A percentile compares a stretch with the other conserved stretches of the same genome.
Evolutionary conservation across 2,113 vertebrate species (phyloP).

Genomic region (Thinocorus orbignyianus): DNA sequence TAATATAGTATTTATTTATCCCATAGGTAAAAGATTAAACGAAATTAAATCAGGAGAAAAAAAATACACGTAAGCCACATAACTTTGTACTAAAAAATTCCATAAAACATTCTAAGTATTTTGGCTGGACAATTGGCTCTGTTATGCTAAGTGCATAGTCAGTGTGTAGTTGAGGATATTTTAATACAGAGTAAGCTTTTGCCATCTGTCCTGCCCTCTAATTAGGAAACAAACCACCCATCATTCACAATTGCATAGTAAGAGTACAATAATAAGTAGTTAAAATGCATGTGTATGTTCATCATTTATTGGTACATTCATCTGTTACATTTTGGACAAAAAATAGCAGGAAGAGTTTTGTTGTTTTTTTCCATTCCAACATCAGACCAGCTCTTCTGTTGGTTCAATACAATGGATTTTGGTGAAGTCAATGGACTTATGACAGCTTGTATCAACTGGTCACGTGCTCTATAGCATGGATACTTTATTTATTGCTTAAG

Average conservation of each 20-base stretch:
- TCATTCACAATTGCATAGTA: background rate
- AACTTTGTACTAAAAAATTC: background rate
- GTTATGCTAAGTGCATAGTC: background rate
- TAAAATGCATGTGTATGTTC: background rate
- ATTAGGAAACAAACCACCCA: background rate
- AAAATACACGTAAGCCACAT: background rate
- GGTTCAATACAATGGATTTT: background rate
- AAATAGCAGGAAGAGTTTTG: background rate
- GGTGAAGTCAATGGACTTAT: background rate
- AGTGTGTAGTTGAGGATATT: background rate
- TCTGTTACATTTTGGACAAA: background rate
- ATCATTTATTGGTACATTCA: background rate
- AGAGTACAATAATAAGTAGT: background rate
- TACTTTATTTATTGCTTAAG: background rate
- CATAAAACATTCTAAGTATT: background rate
- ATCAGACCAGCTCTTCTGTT: background rate
- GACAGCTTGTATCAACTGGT: background rate
- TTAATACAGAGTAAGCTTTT: background rate
- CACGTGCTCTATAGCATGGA: background rate
- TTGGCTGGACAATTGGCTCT: background rate
- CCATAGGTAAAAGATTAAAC: background rate
- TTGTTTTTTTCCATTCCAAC: background rate
- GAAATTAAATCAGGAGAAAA: background rate
- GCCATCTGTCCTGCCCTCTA: slow-evolving; percentile 17
- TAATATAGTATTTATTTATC: background rate